A percentile compares a stretch with the other conserved stretches of the same genome.
These are phyloP conservation scores for Spheniscus humboldti DNA, from an alignment of 2,797 vertebrate genomes.

Conservation along the genomic window DNA sequence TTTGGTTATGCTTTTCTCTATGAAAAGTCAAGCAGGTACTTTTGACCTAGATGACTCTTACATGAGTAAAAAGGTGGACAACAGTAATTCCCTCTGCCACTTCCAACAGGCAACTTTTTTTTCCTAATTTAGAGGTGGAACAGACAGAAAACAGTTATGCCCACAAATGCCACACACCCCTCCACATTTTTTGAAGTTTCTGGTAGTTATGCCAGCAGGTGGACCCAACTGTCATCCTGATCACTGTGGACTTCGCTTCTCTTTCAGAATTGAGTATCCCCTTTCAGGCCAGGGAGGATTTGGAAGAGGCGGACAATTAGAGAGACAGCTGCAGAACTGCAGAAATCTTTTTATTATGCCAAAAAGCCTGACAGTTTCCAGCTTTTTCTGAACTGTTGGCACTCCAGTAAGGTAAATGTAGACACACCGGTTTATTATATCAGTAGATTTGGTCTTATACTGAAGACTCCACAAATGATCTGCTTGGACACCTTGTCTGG, in stretches of 20 bases:
- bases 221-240: not conserved
- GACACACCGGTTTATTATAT: not conserved
- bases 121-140: not conserved
- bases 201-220: not conserved
- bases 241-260: not conserved
- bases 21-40: not conserved
- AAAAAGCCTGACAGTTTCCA: not conserved
- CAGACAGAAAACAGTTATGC: not conserved
- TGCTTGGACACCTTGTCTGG: not conserved
- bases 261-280: not conserved
- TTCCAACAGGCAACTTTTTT: not conserved
- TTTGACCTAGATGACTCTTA: not conserved
- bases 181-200: not conserved
- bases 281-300: not conserved
- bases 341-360: not conserved
- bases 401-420: not conserved
- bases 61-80: not conserved
- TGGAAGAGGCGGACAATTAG: not conserved
- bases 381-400: not conserved
- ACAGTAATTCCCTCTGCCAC: not conserved
- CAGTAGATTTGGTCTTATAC: not conserved
- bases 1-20: not conserved
- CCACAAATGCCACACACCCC: not conserved
- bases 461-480: not conserved
- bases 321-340: not conserved